These are phyloP conservation scores for Rhadinocentrus ornatus DNA, from an alignment of 2,797 vertebrate genomes.

Conservation along the genomic window DNA sequence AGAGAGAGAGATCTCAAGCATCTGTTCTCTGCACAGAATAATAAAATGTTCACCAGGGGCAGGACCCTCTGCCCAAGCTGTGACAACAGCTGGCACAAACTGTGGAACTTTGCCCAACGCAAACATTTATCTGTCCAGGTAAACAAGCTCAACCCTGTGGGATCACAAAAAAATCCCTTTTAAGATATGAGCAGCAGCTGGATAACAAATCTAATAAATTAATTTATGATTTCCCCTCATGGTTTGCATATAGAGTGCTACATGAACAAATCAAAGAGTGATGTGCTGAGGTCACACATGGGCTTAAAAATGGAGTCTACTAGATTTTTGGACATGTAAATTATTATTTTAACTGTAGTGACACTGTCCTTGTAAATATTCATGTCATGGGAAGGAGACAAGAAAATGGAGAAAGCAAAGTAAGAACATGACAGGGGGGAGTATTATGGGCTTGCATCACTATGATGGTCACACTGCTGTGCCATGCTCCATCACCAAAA, in stretches of 20 bases:
- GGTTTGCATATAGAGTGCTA: background rate
- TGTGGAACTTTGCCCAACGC: conserved; percentile 8
- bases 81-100: background rate
- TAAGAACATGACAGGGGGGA: conserved; percentile 26
- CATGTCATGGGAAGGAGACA: conserved; percentile 21
- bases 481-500: conserved; percentile 31
- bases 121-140: conserved; percentile 27
- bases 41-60: background rate
- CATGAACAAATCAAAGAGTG: background rate
- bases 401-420: conserved; percentile 10
- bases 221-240: background rate
- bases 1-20: conserved; percentile 7
- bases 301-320: conserved; percentile 1
- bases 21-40: conserved; percentile 7
- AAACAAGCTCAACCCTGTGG: conserved; percentile 20
- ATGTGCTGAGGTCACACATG: background rate
- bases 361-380: conserved; percentile 19
- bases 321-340: conserved; percentile 3
- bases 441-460: conserved; percentile 55
- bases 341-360: conserved; percentile 6
- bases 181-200: conserved; percentile 23
- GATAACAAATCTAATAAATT: background rate
- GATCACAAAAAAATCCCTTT: conserved; percentile 8
- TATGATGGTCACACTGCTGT: conserved; percentile 50
- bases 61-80: conserved; percentile 7